A percentile compares a stretch with the other conserved stretches of the same genome.
phyloP scores from a whole-genome alignment of 2,888 invertebrate genomes.

The Prosapia bicincta region DNA sequence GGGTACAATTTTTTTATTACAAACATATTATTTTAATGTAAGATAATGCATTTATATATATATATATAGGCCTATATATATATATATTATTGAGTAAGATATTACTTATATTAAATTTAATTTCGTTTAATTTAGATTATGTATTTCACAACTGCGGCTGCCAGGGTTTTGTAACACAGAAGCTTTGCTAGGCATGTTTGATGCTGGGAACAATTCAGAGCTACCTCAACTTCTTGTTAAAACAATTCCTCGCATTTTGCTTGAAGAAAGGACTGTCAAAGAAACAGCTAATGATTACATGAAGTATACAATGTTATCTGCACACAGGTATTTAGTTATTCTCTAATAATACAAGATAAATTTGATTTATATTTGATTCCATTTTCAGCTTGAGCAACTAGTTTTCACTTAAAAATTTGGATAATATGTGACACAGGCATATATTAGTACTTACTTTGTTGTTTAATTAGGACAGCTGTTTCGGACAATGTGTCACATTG shows the following conservation, averaged over 20 bases:
- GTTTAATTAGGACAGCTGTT: too few relatives aligned
- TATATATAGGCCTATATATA: not conserved
- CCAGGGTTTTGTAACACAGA: slow-evolving; percentile 77
- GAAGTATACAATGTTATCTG: slow-evolving; percentile 78
- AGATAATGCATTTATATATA: not conserved
- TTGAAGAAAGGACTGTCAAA: slow-evolving; percentile 77
- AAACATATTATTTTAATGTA: too few relatives aligned
- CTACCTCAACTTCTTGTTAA: slow-evolving; percentile 68
- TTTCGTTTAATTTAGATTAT: slow-evolving; percentile 50
- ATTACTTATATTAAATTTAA: not conserved
- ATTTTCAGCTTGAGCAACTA: too few relatives aligned
- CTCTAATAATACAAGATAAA: too few relatives aligned
- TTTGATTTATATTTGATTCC: too few relatives aligned
- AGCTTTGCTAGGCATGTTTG: slow-evolving; percentile 79
- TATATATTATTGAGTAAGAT: not conserved
- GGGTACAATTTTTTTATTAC: too few relatives aligned
- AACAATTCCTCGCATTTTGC: slow-evolving; percentile 70
- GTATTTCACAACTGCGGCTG: slow-evolving; percentile 72
- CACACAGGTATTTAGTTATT: slow-evolving; percentile 56
- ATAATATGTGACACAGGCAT: too few relatives aligned
- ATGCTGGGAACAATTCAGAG: slow-evolving; percentile 68
- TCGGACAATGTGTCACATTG: too few relatives aligned
- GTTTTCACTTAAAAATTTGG: too few relatives aligned
- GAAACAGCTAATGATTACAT: slow-evolving; percentile 78
- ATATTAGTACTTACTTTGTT: too few relatives aligned